Evolutionary conservation across 2,797 vertebrate genomes (phyloP).

Genomic region (Arnoldichthys spilopterus): DNA sequence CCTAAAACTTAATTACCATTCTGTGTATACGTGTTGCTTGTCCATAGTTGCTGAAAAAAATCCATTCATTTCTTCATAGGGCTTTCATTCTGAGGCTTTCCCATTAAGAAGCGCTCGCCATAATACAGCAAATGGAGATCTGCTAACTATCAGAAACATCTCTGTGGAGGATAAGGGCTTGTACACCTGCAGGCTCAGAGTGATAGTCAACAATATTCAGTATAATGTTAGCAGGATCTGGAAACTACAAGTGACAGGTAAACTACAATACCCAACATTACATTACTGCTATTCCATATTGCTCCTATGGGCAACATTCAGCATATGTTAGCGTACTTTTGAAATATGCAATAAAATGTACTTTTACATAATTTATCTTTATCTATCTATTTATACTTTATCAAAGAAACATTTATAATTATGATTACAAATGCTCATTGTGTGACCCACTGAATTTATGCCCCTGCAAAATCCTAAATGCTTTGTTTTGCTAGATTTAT

Average conservation of each 20-base stretch:
- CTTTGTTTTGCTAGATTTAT: too few species aligned
- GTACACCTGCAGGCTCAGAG: constrained; percentile 81
- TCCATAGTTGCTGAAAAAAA: neutral
- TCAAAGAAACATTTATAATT: too few species aligned
- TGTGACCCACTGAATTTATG: too few species aligned
- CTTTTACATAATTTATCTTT: too few species aligned
- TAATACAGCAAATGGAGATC: constrained; percentile 30
- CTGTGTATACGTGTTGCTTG: neutral
- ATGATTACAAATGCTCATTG: too few species aligned
- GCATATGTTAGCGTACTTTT: too few species aligned
- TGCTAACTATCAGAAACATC: constrained; percentile 74
- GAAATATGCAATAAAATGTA: too few species aligned
- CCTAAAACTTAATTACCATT: too few species aligned
- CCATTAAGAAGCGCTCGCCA: constrained; percentile 54
- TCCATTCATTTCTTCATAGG: constrained; percentile 53
- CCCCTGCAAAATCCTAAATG: too few species aligned
- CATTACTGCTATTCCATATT: neutral
- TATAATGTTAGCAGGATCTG: constrained; percentile 83
- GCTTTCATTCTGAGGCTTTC: constrained; percentile 40
- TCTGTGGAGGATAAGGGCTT: constrained; percentile 74
- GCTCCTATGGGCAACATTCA: too few species aligned
- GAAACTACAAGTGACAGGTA: constrained; percentile 77
- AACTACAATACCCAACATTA: constrained; percentile 27
- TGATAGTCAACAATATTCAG: constrained; percentile 64
- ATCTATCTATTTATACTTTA: too few species aligned